phyloP scores from a whole-genome alignment of 2,888 invertebrate species.

The Nephrocerus scutellatus region DNA sequence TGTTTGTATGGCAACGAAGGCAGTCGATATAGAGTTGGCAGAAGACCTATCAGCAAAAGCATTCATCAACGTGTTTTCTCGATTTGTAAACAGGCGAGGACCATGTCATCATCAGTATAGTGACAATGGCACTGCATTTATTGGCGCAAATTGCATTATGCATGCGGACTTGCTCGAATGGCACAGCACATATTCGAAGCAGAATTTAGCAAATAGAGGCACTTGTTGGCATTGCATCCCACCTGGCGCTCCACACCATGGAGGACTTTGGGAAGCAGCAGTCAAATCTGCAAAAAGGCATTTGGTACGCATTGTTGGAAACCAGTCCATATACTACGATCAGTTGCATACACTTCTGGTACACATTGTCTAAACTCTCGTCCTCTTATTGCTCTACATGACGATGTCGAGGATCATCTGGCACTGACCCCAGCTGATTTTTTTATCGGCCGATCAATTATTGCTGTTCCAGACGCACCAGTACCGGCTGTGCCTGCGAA shows the following conservation, averaged over 20 bases:
- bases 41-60: constrained; percentile 11
- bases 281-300: constrained; percentile 13
- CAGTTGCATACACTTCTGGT: constrained; percentile 12
- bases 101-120: constrained; percentile 14
- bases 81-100: constrained; percentile 10
- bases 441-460: constrained; percentile 10
- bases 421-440: constrained; percentile 13
- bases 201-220: constrained; percentile 4
- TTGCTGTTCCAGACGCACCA: no score
- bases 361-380: constrained; percentile 11
- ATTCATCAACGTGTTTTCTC: constrained; percentile 12
- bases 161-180: no score
- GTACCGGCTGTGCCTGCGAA: no score
- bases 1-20: constrained; percentile 9
- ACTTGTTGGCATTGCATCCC: constrained; percentile 12
- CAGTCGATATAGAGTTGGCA: constrained; percentile 9
- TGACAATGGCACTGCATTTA: constrained; percentile 11
- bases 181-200: constrained; percentile 2
- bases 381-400: constrained; percentile 12
- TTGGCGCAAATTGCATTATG: constrained; percentile 6
- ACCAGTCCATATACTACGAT: constrained; percentile 7
- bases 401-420: constrained; percentile 10
- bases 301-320: constrained; percentile 10
- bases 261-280: constrained; percentile 13
- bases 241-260: constrained; percentile 12